Evolutionary conservation across 2,888 invertebrate species (phyloP), one percentile per base, ranked within the genome.

Genomic region (Drosophila kuntzei): DNA sequence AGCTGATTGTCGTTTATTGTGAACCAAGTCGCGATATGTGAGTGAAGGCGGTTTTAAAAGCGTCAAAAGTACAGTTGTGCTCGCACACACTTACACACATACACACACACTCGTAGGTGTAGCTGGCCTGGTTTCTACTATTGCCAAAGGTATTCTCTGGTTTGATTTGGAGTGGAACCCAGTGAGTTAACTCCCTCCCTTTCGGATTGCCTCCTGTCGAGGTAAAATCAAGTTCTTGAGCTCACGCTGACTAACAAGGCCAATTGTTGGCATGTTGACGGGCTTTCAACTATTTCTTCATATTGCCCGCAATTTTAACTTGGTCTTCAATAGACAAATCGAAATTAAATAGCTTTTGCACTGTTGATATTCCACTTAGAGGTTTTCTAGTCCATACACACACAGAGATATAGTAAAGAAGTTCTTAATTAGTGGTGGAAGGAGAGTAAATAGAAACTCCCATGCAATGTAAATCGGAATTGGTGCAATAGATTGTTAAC

Each of bases 61-160:
- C 82, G 68, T 74, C 80, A 73, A 70, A 72, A 71, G 87, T 84
- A 84, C 84, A 84, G 87, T 83, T 79, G 67, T 34, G 79, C 64
- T 20, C 62, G 43, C 47, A 67, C 44, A 55, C 54, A n/a, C 27
- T 37, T 12, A 22, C 4, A 34, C 34, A 27, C 22, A 36, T 39
- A 54, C 47, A 55, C 64, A n/a, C 7, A 12, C n/a, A 27, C 18
- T 20, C 12, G 11, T n/a, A 37, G 3, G 41, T 16, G 49, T 43
- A 57, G 46, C 55, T 47, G 55, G 50, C 55, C 46, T 32, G 46
- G 39, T 53, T 67, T 61, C 47, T 50, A 36, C 39, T 58, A 55
- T 71, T 74, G 57, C 41, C 60, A 55, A 47, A 39, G 61, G 71
- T 68, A 66, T 60, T 34, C 27, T 11, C 54, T 32, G 39, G 27